phyloP scores from a whole-genome alignment of 2,797 vertebrate species.

The Distichodus sexfasciatus region DNA sequence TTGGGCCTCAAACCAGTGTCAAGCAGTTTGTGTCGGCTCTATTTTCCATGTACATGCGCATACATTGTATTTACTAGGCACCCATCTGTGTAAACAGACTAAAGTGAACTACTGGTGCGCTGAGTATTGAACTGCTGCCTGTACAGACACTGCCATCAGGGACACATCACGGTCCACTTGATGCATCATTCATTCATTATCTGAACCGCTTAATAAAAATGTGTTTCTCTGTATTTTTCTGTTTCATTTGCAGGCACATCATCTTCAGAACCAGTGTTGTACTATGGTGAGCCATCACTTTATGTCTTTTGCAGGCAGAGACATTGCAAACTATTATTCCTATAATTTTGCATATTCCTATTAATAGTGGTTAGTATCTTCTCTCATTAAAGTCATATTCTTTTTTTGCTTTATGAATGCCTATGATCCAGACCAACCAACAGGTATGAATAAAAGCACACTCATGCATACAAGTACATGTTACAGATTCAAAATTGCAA shows the following conservation, averaged over 20 bases:
- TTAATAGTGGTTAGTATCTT: constrained; percentile 5
- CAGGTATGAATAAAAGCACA: constrained; percentile 63
- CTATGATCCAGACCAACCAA: constrained; percentile 58
- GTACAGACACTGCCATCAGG: too few species aligned
- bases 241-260: constrained; percentile 32
- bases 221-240: constrained; percentile 19
- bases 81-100: too few species aligned
- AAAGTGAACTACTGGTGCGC: too few species aligned
- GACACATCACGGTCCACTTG: not conserved
- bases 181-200: not conserved
- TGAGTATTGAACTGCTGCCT: too few species aligned
- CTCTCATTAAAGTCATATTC: constrained; percentile 8
- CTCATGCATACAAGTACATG: not conserved
- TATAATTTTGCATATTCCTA: constrained; percentile 37
- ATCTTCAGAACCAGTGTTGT: constrained; percentile 63
- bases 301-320: not conserved
- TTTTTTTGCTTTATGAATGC: constrained; percentile 10
- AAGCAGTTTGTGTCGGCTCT: too few species aligned
- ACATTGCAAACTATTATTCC: constrained; percentile 46
- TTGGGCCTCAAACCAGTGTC: too few species aligned
- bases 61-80: too few species aligned
- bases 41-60: too few species aligned
- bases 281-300: constrained; percentile 70
- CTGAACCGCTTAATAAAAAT: not conserved
- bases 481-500: too few species aligned